Evolutionary conservation across 1,140 invertebrate genomes (phyloP).

Genomic region (Hylyphantes graminicola): DNA sequence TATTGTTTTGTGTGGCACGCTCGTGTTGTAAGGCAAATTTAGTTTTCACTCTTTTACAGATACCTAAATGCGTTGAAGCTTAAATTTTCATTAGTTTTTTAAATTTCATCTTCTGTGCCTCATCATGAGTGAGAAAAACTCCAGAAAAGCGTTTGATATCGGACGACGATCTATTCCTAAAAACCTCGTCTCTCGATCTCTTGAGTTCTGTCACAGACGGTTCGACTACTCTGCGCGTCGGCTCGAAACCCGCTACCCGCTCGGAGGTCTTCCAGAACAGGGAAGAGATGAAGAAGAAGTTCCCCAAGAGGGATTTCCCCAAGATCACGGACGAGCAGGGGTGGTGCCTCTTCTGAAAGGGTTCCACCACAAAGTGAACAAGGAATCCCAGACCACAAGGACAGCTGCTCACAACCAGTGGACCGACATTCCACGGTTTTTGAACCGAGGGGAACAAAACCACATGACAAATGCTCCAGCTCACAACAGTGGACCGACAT

Average conservation of each 20-base stretch:
- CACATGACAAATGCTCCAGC: background rate
- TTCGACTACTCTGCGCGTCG: slow-evolving; percentile 61
- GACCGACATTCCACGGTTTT: background rate
- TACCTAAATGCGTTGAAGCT: no score
- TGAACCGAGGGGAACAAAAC: background rate
- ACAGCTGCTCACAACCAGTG: background rate
- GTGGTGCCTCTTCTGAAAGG: slow-evolving; percentile 21
- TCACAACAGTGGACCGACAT: background rate
- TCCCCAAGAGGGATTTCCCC: background rate
- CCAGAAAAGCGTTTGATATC: slow-evolving; percentile 14
- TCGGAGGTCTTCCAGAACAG: background rate
- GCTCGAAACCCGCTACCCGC: slow-evolving; percentile 69
- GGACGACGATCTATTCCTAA: background rate
- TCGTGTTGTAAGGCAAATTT: no score
- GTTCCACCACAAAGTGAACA: background rate
- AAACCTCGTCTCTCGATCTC: slow-evolving; percentile 5
- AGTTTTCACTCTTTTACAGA: no score
- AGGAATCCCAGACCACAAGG: background rate
- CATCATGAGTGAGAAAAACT: background rate
- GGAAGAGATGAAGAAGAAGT: slow-evolving; percentile 3
- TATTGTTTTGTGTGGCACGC: no score
- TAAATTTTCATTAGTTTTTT: no score
- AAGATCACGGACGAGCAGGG: background rate
- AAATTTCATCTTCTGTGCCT: no score
- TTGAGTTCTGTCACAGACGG: slow-evolving; percentile 1